Evolutionary conservation across 2,797 vertebrate genomes (phyloP), one percentile per base, ranked within the genome.

Genomic region (Benthosema pterotum): DNA sequence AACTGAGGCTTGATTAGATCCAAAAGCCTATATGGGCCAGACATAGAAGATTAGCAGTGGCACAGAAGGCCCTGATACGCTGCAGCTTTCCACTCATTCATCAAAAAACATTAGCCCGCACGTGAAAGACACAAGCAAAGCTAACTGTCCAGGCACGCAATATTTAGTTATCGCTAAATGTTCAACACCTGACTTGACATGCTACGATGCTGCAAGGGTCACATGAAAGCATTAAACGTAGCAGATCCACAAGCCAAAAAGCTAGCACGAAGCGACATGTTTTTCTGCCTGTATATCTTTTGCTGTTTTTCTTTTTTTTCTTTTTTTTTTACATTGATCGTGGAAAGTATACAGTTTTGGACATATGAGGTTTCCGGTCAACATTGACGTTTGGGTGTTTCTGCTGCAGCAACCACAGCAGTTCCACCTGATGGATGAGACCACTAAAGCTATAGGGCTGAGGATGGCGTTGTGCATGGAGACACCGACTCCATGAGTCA

Each of bases 391-490:
- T 83, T 83, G 80, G 67, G 71, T 0, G 47, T 60, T 67, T 51
- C 68, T 74, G 72, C 76, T 67, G 71, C 65, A 57, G 61, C 69
- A 64, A 25, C 15, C 45, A 42, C 71, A 66, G 65, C 66, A 19
- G 52, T 69, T 68, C 56, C 55, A 51, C 51, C 59, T 87, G 84
- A 88, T 86, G 74, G 77, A 90, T 89, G 79, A 84, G 59, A 57
- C 17, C 16, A 57, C 66, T 59, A 74, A 75, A 77, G 43, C 28
- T 63, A n/a, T n/a, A 42, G 74, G 81, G 72, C 78, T 50, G 14
- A 28, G 46, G 47, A 15, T 70, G 63, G 42, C 72, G 69, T 60
- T 75, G 69, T 72, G 61, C 63, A 52, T 60, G 18, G 17, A 59
- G 52, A 67, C 59, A 53, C 9, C 45, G 5, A 42, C 1, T 58